Evolutionary conservation across 2,113 vertebrate genomes (phyloP).

Genomic region (Lampris megalopsis): DNA sequence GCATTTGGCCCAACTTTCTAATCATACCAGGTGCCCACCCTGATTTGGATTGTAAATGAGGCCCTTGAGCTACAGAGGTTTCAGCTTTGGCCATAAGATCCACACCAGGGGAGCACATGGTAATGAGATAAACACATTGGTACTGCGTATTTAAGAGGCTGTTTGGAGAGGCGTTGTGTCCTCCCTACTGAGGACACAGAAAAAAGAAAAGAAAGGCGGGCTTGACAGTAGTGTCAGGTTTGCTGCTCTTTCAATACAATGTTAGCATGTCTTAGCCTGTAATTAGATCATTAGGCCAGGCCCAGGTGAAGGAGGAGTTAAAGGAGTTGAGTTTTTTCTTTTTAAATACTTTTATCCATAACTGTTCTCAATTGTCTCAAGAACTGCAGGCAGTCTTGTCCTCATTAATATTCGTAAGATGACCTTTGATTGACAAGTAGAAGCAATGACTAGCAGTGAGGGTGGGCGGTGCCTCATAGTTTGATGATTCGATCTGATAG

Average conservation of each 20-base stretch:
- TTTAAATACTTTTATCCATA: too few species aligned
- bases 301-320: constrained; percentile 46
- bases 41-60: constrained; percentile 85
- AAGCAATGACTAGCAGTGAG: too few species aligned
- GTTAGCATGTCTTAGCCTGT: constrained; percentile 80
- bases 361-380: too few species aligned
- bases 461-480: too few species aligned
- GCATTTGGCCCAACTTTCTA: constrained; percentile 63
- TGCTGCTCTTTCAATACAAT: constrained; percentile 67
- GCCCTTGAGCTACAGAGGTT: constrained; percentile 45
- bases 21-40: constrained; percentile 52
- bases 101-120: background rate
- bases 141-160: background rate
- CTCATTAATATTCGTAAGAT: too few species aligned
- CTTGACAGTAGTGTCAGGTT: constrained; percentile 62
- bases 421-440: too few species aligned
- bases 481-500: too few species aligned
- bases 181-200: constrained; percentile 23
- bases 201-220: constrained; percentile 2
- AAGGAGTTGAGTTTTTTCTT: too few species aligned
- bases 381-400: too few species aligned
- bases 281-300: constrained; percentile 79
- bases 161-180: constrained; percentile 32
- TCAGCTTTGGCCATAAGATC: constrained; percentile 29
- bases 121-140: background rate